These are phyloP conservation scores for Campopleginae sp. DNA, from an alignment of 2,888 invertebrate genomes.

Conservation along the genomic window DNA sequence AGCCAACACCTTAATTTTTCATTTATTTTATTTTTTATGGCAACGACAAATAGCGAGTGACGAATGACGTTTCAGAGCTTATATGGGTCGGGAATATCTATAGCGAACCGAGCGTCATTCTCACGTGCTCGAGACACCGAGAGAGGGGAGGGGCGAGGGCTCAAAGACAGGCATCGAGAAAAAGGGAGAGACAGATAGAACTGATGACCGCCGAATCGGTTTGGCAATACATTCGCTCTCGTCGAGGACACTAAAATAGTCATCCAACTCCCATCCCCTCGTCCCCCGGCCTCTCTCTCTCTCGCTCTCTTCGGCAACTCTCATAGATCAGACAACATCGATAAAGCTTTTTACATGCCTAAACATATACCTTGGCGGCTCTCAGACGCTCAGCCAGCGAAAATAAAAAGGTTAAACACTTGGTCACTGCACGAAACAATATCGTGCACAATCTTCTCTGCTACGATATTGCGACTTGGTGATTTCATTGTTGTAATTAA, in stretches of 20 bases:
- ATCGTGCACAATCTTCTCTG: not conserved
- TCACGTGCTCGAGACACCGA: conserved; percentile 53
- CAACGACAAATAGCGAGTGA: conserved; percentile 54
- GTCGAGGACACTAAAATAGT: conserved; percentile 64
- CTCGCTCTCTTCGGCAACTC: conserved; percentile 48
- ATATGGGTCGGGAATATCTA: conserved; percentile 47
- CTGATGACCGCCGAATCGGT: conserved; percentile 62
- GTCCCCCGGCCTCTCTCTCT: not conserved
- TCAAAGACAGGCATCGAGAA: conserved; percentile 11
- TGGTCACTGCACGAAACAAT: not conserved
- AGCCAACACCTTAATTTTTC: conserved; percentile 4
- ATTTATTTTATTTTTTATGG: conserved; percentile 3
- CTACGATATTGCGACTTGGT: not conserved
- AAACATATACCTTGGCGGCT: not conserved
- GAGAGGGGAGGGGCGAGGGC: conserved; percentile 12
- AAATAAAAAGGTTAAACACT: not conserved
- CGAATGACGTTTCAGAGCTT: conserved; percentile 21
- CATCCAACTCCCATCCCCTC: conserved; percentile 17
- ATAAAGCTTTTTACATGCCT: conserved; percentile 15
- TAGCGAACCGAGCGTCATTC: conserved; percentile 53
- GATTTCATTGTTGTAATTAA: not conserved
- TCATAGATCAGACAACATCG: conserved; percentile 12
- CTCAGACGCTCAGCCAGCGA: not conserved
- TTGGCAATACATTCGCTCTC: conserved; percentile 63
- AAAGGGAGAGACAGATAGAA: conserved; percentile 43